phyloP scores from a whole-genome alignment of 2,797 vertebrate genomes.

The Sebastes elongatus region DNA sequence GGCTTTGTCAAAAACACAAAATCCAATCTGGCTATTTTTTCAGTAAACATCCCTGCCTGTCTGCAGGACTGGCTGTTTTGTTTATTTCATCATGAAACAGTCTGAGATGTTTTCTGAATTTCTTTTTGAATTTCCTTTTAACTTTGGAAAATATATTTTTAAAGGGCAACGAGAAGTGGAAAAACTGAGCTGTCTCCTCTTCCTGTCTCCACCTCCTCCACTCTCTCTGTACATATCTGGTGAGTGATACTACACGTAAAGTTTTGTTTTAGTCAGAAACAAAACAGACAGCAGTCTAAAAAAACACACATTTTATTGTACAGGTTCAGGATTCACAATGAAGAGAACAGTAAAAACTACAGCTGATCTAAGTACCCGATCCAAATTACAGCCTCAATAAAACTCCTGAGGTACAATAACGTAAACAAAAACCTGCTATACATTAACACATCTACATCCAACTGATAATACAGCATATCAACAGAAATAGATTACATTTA shows the following conservation, averaged over 20 bases:
- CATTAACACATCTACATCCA: constrained; percentile 15
- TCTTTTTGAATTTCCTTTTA: neutral
- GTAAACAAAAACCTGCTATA: constrained; percentile 40
- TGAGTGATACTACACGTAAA: neutral
- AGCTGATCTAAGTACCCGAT: constrained; percentile 2
- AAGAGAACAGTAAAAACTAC: constrained; percentile 24
- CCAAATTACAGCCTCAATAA: neutral
- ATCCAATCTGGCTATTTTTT: fast-evolving
- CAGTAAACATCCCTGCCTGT: fast-evolving
- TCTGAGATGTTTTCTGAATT: neutral
- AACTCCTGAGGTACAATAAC: constrained; percentile 38
- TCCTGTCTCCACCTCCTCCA: neutral
- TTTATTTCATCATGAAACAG: neutral
- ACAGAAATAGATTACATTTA: constrained; percentile 26
- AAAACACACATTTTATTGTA: constrained; percentile 54
- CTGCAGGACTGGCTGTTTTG: neutral
- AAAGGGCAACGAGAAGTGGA: neutral
- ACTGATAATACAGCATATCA: neutral
- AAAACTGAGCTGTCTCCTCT: neutral
- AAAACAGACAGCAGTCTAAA: neutral
- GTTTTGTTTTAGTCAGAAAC: neutral
- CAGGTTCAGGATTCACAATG: constrained; percentile 26
- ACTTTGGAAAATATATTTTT: neutral
- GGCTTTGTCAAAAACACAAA: no score
- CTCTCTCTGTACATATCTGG: neutral